These are phyloP conservation scores for Rambutsinella grinnellia DNA, from an alignment of 2,888 invertebrate species.

Conservation along the genomic window DNA sequence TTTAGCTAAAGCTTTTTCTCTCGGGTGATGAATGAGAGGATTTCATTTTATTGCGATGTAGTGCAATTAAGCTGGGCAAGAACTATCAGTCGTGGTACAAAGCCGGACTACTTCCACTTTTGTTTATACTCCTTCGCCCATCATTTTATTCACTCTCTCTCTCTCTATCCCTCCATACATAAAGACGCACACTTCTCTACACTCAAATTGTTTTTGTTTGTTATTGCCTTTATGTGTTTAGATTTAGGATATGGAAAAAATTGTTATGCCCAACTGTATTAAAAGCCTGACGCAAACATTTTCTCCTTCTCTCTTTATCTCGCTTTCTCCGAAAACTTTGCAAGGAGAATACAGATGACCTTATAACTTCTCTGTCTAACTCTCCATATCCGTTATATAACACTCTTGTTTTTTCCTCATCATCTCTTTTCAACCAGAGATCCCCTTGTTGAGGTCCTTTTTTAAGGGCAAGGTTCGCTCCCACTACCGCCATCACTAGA, in stretches of 20 bases:
- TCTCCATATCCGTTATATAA: not conserved
- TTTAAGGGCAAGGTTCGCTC: slow-evolving; percentile 11
- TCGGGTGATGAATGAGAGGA: not conserved
- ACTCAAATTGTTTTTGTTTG: not conserved
- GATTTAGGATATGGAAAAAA: not conserved
- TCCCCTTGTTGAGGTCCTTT: not conserved
- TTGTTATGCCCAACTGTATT: not conserved
- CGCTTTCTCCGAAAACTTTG: not conserved
- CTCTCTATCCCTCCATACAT: not conserved
- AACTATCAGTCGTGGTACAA: too few species aligned
- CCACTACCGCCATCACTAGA: slow-evolving; percentile 11
- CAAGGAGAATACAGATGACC: not conserved
- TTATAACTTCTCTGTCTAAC: not conserved
- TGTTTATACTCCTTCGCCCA: not conserved
- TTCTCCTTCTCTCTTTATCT: not conserved
- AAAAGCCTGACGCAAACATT: not conserved
- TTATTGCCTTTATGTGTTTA: not conserved
- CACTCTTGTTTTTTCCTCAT: not conserved
- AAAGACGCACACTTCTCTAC: too few species aligned
- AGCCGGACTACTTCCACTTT: not conserved
- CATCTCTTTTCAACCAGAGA: not conserved
- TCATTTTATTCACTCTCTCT: not conserved
- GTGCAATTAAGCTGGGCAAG: not conserved
- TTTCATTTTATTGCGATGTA: not conserved
- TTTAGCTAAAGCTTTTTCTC: not conserved